Percentiles rank a stretch among this genome's conserved stretches.
phyloP scores from a whole-genome alignment of 2,113 vertebrate species.

The Coracopsis vasa region DNA sequence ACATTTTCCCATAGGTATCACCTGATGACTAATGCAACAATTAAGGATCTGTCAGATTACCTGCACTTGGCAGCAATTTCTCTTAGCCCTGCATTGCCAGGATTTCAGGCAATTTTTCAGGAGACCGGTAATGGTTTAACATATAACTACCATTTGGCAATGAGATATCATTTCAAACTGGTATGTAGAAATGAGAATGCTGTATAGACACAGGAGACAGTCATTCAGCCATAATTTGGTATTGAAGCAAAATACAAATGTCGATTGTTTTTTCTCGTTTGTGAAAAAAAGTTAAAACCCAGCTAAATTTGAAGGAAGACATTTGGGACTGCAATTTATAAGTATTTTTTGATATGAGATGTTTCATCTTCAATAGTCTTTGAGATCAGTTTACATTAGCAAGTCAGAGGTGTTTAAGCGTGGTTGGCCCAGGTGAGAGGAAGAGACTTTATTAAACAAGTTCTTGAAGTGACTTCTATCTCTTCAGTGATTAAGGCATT shows the following conservation, averaged over 20 bases:
- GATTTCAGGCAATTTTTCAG: background rate
- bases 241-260: background rate
- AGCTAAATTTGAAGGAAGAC: background rate
- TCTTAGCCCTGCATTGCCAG: background rate
- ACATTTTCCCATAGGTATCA: background rate
- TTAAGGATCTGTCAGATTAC: background rate
- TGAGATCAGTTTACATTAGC: background rate
- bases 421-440: background rate
- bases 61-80: background rate
- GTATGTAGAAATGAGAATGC: background rate
- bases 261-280: background rate
- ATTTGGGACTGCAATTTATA: background rate
- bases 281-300: rapidly evolving
- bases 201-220: background rate
- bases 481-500: background rate
- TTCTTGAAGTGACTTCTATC: background rate
- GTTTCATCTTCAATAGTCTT: background rate
- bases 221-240: background rate
- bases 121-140: background rate
- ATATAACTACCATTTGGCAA: background rate
- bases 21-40: background rate
- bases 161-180: background rate
- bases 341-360: background rate
- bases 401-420: background rate
- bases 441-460: background rate